Conservation (phyloP, 2,113 vertebrate species). For the Athene cunicularia region DNA sequence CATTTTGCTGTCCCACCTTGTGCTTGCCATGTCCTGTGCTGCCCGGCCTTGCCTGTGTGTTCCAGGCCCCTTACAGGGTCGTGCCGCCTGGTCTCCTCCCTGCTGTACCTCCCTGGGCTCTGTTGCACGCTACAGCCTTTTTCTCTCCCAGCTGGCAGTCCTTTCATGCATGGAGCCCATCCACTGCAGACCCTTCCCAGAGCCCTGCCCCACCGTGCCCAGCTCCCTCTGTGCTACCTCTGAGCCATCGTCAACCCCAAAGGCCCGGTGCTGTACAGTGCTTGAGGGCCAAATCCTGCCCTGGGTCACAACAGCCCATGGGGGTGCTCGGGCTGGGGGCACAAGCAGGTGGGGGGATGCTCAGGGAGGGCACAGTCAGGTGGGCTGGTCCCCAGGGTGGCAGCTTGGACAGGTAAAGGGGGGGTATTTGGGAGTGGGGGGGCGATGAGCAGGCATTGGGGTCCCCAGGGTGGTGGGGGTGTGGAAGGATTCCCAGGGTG, state of each 20-base stretch:
- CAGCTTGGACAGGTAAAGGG: not conserved
- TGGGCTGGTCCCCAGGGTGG: not conserved
- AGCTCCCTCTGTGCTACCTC: not conserved
- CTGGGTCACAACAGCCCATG: not conserved
- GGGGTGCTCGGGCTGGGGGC: not conserved
- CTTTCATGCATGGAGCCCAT: fast-evolving
- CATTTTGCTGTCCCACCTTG: fast-evolving
- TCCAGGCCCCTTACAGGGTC: fast-evolving
- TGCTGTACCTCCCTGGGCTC: not conserved
- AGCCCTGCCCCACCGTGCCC: not conserved
- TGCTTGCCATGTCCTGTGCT: not conserved
- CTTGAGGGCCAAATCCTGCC: not conserved
- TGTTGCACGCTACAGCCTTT: fast-evolving
- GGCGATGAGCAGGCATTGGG: not conserved
- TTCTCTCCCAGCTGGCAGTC: not conserved
- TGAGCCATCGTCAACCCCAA: not conserved
- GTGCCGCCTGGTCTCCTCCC: not conserved
- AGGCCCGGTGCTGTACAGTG: not conserved
- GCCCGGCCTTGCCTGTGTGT: fast-evolving
- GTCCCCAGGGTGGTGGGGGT: not conserved
- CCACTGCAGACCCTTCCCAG: not conserved
- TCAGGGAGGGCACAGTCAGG: not conserved
- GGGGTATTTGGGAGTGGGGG: not conserved
- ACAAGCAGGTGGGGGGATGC: not conserved
- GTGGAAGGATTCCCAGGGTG: not conserved